phyloP scores from a whole-genome alignment of 2,797 vertebrate species.

The Lagocephalus sceleratus region DNA sequence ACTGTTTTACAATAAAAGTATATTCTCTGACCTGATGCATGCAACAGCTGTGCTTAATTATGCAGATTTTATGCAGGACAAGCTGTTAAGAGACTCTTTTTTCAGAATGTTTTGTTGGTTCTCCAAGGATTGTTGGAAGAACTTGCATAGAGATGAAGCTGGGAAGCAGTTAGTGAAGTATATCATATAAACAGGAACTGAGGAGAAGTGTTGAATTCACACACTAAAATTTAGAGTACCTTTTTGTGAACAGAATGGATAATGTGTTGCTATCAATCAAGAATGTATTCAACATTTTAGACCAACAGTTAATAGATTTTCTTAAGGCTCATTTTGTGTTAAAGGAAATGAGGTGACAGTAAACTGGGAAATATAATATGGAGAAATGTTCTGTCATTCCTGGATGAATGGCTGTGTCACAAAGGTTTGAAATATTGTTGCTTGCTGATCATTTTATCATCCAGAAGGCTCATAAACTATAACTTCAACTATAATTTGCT shows the following conservation, averaged over 20 bases:
- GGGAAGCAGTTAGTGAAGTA: not conserved
- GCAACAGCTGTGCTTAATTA: not conserved
- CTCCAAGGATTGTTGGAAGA: not conserved
- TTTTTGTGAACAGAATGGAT: not conserved
- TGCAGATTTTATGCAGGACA: not conserved
- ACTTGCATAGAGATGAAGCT: not conserved
- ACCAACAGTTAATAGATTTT: not conserved
- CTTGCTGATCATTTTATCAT: constrained; percentile 36
- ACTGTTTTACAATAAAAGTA: not conserved
- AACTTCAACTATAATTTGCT: constrained; percentile 4
- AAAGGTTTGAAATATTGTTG: constrained; percentile 32
- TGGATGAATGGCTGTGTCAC: not conserved
- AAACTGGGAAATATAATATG: constrained; percentile 8
- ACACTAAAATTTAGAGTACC: too few species aligned
- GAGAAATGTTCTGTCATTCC: constrained; percentile 1
- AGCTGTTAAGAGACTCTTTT: not conserved
- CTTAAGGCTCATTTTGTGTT: constrained; percentile 1
- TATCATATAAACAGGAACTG: not conserved
- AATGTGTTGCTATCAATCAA: not conserved
- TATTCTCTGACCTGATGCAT: not conserved
- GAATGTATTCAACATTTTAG: too few species aligned
- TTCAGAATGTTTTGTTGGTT: not conserved
- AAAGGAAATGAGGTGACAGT: constrained; percentile 1
- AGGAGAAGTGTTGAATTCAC: not conserved
- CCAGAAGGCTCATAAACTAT: constrained; percentile 42